Conservation (phyloP, 2,113 vertebrate species). For the Poeciliopsis retropinna region DNA sequence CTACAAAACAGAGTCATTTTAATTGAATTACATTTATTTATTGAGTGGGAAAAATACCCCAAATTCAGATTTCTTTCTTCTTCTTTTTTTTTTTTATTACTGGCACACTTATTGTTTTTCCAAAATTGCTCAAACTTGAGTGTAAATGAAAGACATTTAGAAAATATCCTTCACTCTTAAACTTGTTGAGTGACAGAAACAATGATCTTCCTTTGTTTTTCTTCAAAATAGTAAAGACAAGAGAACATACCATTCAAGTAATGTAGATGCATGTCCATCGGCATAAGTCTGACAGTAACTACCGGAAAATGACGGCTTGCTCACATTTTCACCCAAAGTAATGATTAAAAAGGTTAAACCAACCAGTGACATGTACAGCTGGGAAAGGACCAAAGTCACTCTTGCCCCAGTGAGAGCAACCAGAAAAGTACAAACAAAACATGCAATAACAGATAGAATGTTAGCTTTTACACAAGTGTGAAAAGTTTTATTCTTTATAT, state of each 20-base stretch:
- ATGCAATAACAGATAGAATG: background rate
- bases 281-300: too few relatives aligned
- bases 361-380: too few relatives aligned
- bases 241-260: background rate
- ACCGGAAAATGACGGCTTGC: background rate
- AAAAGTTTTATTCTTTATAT: background rate
- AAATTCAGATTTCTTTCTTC: background rate
- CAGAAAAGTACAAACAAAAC: background rate
- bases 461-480: background rate
- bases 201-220: background rate
- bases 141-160: background rate
- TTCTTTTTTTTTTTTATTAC: background rate
- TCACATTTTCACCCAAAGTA: too few relatives aligned
- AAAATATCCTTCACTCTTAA: background rate
- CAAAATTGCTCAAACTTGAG: background rate
- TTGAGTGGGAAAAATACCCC: background rate
- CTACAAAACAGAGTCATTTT: background rate
- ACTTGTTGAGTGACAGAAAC: background rate
- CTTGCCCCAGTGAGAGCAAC: too few relatives aligned
- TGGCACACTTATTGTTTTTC: background rate
- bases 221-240: background rate
- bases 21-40: background rate
- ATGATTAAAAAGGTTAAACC: too few relatives aligned
- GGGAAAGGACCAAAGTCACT: too few relatives aligned
- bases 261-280: too few relatives aligned